Conservation (phyloP, 1,140 invertebrate genomes). For the Drosophila pandora region DNA sequence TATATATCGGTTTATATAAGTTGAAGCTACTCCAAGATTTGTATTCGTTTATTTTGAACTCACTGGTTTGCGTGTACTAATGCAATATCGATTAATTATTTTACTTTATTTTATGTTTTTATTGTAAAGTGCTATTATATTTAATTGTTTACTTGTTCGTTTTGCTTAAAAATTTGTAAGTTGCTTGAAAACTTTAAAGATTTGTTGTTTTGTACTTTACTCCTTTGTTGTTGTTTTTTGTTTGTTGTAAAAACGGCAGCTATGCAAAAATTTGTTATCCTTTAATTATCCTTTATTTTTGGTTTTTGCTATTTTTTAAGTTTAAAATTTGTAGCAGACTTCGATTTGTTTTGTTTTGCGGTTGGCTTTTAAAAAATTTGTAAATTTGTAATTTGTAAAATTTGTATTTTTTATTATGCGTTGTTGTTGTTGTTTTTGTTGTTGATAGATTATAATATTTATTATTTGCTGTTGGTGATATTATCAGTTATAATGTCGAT, state of each 20-base stretch:
- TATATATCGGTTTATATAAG: constrained; percentile 20
- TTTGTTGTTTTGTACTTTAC: constrained; percentile 54
- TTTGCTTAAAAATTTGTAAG: constrained; percentile 67
- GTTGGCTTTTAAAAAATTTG: constrained; percentile 50
- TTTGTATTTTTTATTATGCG: constrained; percentile 75
- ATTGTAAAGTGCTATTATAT: constrained; percentile 73
- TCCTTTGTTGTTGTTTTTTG: constrained; percentile 52
- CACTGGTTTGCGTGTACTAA: constrained; percentile 58
- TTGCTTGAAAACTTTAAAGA: constrained; percentile 57
- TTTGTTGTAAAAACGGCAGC: constrained; percentile 64
- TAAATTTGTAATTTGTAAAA: constrained; percentile 78
- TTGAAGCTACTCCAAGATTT: constrained; percentile 48
- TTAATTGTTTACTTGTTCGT: constrained; percentile 49
- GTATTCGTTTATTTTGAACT: constrained; percentile 72
- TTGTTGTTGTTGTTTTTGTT: constrained; percentile 63
- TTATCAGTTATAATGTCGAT: constrained; percentile 33
- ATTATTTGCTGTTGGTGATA: constrained; percentile 38
- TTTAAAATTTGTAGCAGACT: constrained; percentile 46
- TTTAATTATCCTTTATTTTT: constrained; percentile 28
- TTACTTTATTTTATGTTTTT: constrained; percentile 48
- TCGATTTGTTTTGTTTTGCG: constrained; percentile 1
- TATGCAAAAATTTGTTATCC: constrained; percentile 60
- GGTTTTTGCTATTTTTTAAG: constrained; percentile 7
- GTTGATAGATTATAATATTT: constrained; percentile 42
- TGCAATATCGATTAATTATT: constrained; percentile 42